Evolutionary conservation across 2,888 invertebrate species (phyloP), one percentile per base, ranked within the genome.

Genomic region (Drosophila stalkeri): DNA sequence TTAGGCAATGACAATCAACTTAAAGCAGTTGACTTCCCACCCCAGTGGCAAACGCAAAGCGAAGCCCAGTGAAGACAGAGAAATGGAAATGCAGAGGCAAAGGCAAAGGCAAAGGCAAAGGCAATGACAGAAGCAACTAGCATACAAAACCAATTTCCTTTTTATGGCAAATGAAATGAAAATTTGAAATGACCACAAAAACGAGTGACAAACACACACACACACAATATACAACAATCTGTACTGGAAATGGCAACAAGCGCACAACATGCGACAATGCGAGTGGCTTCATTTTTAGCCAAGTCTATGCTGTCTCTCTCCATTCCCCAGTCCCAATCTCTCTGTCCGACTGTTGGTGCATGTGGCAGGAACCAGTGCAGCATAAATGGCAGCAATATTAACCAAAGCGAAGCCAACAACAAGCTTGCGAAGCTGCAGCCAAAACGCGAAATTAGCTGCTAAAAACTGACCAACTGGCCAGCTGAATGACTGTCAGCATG

Each of bases 121-220:
- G 47, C n/a, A 41, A 33, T 41, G 79, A 68, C 71, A 77, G 52
- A 69, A 79, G 63, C 85, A 86, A 84, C 79, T 81, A 82, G 78
- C 81, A 80, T 76, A 80, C 78, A 73, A 90, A 90, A 90, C 85
- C 89, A 86, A 90, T 89, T 90, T 86, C 82, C 87, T 85, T 89
- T 88, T 89, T 89, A 89, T 89, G 89, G 86, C 81, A 86, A 90
- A 89, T 90, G 89, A 90, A 89, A 89, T 85, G 83, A 86, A 89
- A 90, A 85, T 86, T 89, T 86, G 77, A 90, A 89, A 90, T 89
- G 90, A 89, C 90, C 89, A 85, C 90, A 90, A 86, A 86, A 83
- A 74, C 80, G 67, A 71, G 67, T 71, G 70, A 80, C 80, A 78
- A 67, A 70, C 72, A 77, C 75, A 75, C 51, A 11, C 14, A 33